A percentile compares a stretch with the other conserved stretches of the same genome.
Evolutionary conservation across 35 echinoderm and acorn worm species (phyloP).

Genomic region (Lytechinus pictus): DNA sequence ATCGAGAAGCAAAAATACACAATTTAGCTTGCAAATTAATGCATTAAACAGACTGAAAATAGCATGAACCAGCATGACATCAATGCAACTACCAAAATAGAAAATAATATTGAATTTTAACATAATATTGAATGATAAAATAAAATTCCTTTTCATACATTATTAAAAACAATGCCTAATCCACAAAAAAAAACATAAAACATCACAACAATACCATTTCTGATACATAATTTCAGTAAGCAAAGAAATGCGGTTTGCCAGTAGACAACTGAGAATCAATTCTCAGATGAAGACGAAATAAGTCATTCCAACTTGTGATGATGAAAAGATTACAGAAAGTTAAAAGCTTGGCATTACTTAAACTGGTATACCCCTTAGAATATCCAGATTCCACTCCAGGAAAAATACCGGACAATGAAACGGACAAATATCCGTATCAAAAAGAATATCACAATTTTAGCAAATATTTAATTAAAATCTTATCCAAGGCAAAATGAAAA

Average conservation of each 20-base stretch:
- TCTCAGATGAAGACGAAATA: no score
- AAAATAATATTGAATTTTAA: background rate
- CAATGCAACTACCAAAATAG: background rate
- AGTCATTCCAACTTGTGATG: no score
- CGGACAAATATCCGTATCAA: no score
- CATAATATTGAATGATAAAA: background rate
- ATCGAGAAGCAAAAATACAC: background rate
- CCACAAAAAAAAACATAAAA: background rate
- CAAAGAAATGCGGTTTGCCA: background rate
- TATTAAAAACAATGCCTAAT: background rate
- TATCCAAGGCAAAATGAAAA: no score
- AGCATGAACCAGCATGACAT: conserved; percentile 29
- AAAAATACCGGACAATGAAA: no score
- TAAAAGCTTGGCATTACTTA: no score
- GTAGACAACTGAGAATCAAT: background rate
- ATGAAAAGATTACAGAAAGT: no score
- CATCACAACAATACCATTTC: background rate
- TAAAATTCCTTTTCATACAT: background rate
- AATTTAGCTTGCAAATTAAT: background rate
- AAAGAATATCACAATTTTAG: no score
- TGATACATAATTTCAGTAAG: background rate
- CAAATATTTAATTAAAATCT: no score
- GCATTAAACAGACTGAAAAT: background rate
- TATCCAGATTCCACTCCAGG: no score
- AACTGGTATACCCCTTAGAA: no score